A percentile compares a stretch with the other conserved stretches of the same genome.
Conservation (phyloP, 1,140 invertebrate species). For the Drosophila nigrodunni region DNA sequence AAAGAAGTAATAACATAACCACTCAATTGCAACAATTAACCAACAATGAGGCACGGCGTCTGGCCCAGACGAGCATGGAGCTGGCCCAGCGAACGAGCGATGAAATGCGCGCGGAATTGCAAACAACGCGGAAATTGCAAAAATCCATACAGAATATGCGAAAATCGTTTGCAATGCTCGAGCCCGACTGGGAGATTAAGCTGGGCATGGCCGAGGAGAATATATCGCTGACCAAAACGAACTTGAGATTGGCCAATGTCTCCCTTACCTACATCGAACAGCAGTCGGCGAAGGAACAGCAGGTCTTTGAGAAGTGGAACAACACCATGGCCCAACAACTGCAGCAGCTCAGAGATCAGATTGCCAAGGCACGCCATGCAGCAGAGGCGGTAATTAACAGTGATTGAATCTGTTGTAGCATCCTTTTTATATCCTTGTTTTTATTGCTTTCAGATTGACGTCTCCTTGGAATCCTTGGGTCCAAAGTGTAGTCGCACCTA, state of each 20-base stretch:
- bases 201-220: slow-evolving; percentile 83
- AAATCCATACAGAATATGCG: slow-evolving; percentile 85
- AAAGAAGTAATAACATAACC: slow-evolving; percentile 86
- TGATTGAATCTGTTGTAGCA: not conserved
- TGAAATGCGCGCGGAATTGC: slow-evolving; percentile 85
- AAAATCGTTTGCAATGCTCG: slow-evolving; percentile 86
- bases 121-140: slow-evolving; percentile 85
- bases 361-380: slow-evolving; percentile 91
- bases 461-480: slow-evolving; percentile 89
- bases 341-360: slow-evolving; percentile 89
- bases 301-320: slow-evolving; percentile 87
- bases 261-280: slow-evolving; percentile 86
- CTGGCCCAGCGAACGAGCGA: slow-evolving; percentile 85
- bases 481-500: slow-evolving; percentile 92
- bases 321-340: slow-evolving; percentile 87
- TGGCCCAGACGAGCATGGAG: slow-evolving; percentile 84
- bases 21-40: slow-evolving; percentile 57
- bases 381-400: slow-evolving; percentile 89
- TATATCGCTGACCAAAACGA: slow-evolving; percentile 76
- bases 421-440: slow-evolving; percentile 17
- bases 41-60: slow-evolving; percentile 60
- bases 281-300: slow-evolving; percentile 85
- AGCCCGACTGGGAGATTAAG: slow-evolving; percentile 87
- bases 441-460: slow-evolving; percentile 88
- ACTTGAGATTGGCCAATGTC: slow-evolving; percentile 84